Percentiles rank a stretch among this genome's conserved stretches.
Evolutionary conservation across 2,888 invertebrate genomes (phyloP).

Genomic region (Diadromus collaris): DNA sequence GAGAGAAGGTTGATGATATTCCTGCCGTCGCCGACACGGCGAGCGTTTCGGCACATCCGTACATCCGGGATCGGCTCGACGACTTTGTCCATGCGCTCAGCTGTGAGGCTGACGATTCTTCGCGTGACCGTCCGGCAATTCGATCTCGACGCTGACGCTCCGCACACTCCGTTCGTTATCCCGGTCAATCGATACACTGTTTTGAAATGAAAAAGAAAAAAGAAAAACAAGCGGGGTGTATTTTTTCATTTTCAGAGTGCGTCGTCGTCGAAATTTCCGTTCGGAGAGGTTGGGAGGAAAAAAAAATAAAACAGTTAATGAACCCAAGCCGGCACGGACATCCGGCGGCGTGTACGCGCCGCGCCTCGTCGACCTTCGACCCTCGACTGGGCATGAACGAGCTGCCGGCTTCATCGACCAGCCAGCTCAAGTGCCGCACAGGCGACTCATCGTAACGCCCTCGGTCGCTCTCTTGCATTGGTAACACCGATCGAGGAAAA

Average conservation of each 20-base stretch:
- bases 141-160: neutral
- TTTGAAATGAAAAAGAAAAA: too few relatives aligned
- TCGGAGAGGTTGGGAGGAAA: neutral
- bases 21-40: neutral
- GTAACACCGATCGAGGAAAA: neutral
- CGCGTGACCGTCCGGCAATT: too few relatives aligned
- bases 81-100: neutral
- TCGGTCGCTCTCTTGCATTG: neutral
- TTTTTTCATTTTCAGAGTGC: too few relatives aligned
- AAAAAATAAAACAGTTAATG: constrained; percentile 2
- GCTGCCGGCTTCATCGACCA: constrained; percentile 51
- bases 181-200: neutral
- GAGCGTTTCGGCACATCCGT: neutral
- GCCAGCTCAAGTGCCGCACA: neutral
- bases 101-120: neutral
- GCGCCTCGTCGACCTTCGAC: constrained; percentile 34
- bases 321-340: constrained; percentile 7
- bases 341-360: constrained; percentile 21
- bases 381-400: constrained; percentile 42
- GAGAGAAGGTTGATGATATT: constrained; percentile 31
- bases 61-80: neutral
- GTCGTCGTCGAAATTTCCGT: too few relatives aligned
- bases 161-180: constrained; percentile 9
- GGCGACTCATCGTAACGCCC: constrained; percentile 1
- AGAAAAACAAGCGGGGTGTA: too few relatives aligned